These are phyloP conservation scores for Dreissena rostriformis DNA, from an alignment of 1,140 invertebrate species.

Conservation along the genomic window DNA sequence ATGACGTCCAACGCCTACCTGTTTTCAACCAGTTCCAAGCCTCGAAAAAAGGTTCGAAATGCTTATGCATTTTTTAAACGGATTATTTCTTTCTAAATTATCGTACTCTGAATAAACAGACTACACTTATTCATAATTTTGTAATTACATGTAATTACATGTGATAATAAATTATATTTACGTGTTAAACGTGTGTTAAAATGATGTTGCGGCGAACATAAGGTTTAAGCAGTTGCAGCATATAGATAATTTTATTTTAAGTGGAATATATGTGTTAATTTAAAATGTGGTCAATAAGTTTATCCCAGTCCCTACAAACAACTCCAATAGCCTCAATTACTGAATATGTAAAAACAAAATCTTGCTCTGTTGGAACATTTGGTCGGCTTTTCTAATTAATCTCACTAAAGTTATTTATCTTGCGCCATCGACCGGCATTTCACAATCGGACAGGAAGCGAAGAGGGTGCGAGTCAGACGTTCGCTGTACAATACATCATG, in stretches of 20 bases:
- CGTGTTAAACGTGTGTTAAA: too few relatives aligned
- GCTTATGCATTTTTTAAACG: background rate
- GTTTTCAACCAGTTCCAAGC: constrained; percentile 50
- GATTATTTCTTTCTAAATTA: background rate
- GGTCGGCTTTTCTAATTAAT: background rate
- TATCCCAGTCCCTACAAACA: too few relatives aligned
- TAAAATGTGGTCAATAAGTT: too few relatives aligned
- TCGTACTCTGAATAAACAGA: background rate
- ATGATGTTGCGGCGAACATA: too few relatives aligned
- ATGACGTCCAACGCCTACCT: constrained; percentile 44
- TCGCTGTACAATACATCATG: background rate
- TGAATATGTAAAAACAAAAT: too few relatives aligned
- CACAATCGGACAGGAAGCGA: background rate
- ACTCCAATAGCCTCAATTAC: too few relatives aligned
- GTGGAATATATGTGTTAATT: too few relatives aligned
- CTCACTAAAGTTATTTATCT: background rate
- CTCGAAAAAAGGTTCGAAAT: constrained; percentile 45
- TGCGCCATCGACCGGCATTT: background rate
- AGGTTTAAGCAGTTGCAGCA: too few relatives aligned
- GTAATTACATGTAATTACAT: too few relatives aligned
- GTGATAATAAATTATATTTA: background rate
- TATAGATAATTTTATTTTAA: too few relatives aligned
- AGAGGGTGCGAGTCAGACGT: background rate
- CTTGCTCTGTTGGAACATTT: too few relatives aligned
- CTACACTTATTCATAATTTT: background rate